A percentile compares a stretch with the other conserved stretches of the same genome.
Conservation (phyloP, 2,797 vertebrate species). For the Diglossa cyanea region DNA sequence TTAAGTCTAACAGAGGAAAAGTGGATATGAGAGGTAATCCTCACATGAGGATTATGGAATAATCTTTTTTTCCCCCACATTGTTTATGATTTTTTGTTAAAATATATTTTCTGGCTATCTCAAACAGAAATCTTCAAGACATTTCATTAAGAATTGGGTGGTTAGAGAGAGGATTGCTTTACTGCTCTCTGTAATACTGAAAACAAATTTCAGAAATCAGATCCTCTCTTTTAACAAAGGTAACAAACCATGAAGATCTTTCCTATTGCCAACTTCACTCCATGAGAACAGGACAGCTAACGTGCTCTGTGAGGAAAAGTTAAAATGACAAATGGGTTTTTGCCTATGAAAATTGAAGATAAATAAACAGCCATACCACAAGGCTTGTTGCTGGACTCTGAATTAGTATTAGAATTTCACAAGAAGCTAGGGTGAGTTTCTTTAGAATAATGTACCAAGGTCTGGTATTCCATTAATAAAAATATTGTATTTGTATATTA, state of each 20-base stretch:
- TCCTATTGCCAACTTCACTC: background rate
- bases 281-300: background rate
- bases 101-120: background rate
- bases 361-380: background rate
- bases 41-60: background rate
- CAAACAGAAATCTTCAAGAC: background rate
- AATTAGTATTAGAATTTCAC: background rate
- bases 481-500: background rate
- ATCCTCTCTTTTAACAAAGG: background rate
- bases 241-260: background rate
- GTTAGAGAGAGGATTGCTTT: background rate
- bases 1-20: background rate
- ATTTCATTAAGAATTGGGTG: background rate
- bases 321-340: background rate
- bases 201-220: background rate
- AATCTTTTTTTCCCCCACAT: fast-evolving
- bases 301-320: fast-evolving
- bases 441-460: background rate
- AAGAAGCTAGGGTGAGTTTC: background rate
- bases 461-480: background rate
- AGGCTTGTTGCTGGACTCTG: background rate
- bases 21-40: background rate
- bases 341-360: background rate
- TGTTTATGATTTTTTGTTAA: background rate
- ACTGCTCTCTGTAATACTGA: background rate